These are phyloP conservation scores for Diplodus puntazzo DNA, from an alignment of 2,797 vertebrate species.

Conservation along the genomic window DNA sequence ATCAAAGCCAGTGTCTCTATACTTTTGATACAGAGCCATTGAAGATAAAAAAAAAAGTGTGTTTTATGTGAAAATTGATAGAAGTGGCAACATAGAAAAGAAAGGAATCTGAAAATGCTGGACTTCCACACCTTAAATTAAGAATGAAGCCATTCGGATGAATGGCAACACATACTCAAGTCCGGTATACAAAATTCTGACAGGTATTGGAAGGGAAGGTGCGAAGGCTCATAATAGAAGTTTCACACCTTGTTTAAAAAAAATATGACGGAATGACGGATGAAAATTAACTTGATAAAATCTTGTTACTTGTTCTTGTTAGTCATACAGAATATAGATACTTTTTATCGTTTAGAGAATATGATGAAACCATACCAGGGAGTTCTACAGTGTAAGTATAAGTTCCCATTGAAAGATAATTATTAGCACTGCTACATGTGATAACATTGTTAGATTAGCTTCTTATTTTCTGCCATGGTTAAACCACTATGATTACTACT, in stretches of 20 bases:
- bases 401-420: neutral
- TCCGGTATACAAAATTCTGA: neutral
- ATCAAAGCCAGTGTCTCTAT: slow-evolving; percentile 3
- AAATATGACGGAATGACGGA: neutral
- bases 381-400: neutral
- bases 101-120: neutral
- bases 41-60: neutral
- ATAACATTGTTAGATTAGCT: neutral
- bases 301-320: no score
- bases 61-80: neutral
- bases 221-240: neutral
- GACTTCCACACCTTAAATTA: neutral
- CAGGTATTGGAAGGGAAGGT: neutral
- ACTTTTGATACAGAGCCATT: slow-evolving; percentile 1
- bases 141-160: slow-evolving; percentile 1
- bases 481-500: neutral
- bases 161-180: neutral
- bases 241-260: neutral
- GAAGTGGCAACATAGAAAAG: neutral
- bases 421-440: neutral
- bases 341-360: neutral
- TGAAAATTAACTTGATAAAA: neutral
- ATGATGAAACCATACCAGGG: neutral
- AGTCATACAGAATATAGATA: neutral
- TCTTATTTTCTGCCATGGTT: neutral